phyloP scores from a whole-genome alignment of 2,888 invertebrate genomes.

The Nomada ruficornis region DNA sequence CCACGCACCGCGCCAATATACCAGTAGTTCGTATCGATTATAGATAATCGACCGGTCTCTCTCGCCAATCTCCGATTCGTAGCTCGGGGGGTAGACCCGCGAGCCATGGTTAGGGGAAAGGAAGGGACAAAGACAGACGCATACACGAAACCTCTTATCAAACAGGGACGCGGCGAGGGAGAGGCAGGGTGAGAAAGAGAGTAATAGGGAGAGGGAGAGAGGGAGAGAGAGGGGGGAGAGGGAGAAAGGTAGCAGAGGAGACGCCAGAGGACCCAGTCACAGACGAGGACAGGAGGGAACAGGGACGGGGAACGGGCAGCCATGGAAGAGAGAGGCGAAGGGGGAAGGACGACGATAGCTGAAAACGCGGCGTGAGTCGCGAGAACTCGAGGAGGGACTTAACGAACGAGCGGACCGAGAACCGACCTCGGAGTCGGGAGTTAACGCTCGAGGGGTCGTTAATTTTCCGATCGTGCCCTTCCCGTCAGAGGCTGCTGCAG shows the following conservation, averaged over 20 bases:
- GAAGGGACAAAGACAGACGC: constrained; percentile 12
- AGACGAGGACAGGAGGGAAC: constrained; percentile 14
- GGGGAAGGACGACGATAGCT: constrained; percentile 55
- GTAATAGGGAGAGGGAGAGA: constrained; percentile 4
- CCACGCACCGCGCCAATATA: constrained; percentile 60
- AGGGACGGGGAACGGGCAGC: constrained; percentile 2
- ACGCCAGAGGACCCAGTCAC: constrained; percentile 10
- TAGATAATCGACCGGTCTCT: constrained; percentile 73
- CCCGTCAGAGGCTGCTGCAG: constrained; percentile 74
- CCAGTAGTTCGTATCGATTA: constrained; percentile 70
- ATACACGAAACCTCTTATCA: background rate
- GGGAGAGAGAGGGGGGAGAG: constrained; percentile 15
- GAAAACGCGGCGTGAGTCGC: constrained; percentile 73
- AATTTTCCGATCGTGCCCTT: constrained; percentile 79
- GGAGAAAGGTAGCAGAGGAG: constrained; percentile 12
- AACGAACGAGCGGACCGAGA: constrained; percentile 72
- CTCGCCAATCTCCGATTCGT: constrained; percentile 74
- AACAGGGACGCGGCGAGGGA: too few relatives aligned
- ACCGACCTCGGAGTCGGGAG: constrained; percentile 73
- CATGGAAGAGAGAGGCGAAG: background rate
- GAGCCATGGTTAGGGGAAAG: constrained; percentile 58
- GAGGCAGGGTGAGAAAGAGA: background rate
- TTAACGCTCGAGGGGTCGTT: constrained; percentile 78
- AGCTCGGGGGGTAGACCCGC: constrained; percentile 67
- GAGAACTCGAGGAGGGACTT: constrained; percentile 72